Conservation (phyloP, 2,113 vertebrate genomes). For the Strigops habroptila region DNA sequence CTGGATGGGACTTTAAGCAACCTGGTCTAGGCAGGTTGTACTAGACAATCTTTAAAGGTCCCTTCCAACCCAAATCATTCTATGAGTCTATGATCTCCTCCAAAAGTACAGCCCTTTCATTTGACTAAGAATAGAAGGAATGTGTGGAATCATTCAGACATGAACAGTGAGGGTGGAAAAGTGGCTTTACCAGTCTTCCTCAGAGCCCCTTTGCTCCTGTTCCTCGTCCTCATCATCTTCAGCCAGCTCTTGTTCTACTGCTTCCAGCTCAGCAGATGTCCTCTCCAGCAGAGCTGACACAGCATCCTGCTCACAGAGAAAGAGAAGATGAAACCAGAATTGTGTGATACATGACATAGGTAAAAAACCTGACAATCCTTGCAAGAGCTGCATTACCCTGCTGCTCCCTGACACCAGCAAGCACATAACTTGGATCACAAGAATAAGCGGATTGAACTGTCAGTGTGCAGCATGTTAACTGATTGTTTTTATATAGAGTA, state of each 20-base stretch:
- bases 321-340: background rate
- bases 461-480: background rate
- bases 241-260: conserved; percentile 80
- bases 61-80: background rate
- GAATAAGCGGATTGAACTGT: background rate
- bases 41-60: background rate
- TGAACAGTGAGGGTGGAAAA: background rate
- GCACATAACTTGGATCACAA: background rate
- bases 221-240: conserved; percentile 68
- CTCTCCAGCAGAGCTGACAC: conserved; percentile 81
- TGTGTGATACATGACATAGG: background rate
- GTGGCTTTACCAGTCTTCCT: conserved; percentile 74
- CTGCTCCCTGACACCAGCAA: background rate
- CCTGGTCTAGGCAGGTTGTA: background rate
- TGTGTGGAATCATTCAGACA: background rate
- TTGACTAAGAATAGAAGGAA: background rate
- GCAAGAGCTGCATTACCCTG: background rate
- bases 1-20: background rate
- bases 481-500: background rate
- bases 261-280: conserved; percentile 82
- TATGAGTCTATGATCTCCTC: background rate
- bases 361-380: background rate
- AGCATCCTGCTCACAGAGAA: conserved; percentile 71
- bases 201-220: conserved; percentile 44
- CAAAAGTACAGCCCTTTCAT: background rate